A percentile compares a stretch with the other conserved stretches of the same genome.
Evolutionary conservation across 2,888 invertebrate species (phyloP).

Genomic region (Crocallis elinguaria): DNA sequence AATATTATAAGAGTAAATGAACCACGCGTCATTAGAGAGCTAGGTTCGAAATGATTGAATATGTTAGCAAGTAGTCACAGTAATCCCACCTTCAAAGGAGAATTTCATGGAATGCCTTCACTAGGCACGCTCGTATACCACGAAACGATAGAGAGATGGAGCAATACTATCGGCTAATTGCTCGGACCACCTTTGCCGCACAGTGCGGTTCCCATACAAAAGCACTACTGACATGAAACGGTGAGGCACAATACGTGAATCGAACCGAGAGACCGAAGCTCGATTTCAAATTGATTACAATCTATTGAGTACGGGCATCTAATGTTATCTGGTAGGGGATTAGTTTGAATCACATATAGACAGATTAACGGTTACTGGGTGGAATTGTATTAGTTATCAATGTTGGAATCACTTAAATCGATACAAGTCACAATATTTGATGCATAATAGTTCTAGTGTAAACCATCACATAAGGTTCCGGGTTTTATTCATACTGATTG

Average conservation of each 20-base stretch:
- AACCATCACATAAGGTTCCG: too few species aligned
- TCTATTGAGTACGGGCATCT: constrained; percentile 21
- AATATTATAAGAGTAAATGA: too few species aligned
- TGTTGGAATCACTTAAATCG: not conserved
- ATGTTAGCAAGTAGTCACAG: too few species aligned
- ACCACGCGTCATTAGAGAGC: too few species aligned
- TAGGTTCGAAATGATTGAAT: too few species aligned
- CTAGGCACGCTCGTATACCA: constrained; percentile 33
- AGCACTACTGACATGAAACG: constrained; percentile 68
- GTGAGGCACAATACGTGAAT: constrained; percentile 55
- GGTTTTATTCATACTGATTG: too few species aligned
- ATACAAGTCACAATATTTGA: not conserved
- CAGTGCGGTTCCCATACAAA: constrained; percentile 70
- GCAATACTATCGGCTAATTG: constrained; percentile 73
- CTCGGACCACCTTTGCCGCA: constrained; percentile 65
- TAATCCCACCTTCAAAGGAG: too few species aligned
- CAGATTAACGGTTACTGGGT: not conserved
- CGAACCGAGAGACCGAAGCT: constrained; percentile 45
- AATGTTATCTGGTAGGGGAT: constrained; percentile 12
- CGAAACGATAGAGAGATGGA: constrained; percentile 44
- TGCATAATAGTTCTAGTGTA: too few species aligned
- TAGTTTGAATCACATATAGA: constrained; percentile 18
- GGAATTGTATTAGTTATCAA: not conserved
- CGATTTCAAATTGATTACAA: constrained; percentile 56
- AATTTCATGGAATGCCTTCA: not conserved